phyloP scores from a whole-genome alignment of 92 coral and sea anemone species.

The Phymanthus crucifer region DNA sequence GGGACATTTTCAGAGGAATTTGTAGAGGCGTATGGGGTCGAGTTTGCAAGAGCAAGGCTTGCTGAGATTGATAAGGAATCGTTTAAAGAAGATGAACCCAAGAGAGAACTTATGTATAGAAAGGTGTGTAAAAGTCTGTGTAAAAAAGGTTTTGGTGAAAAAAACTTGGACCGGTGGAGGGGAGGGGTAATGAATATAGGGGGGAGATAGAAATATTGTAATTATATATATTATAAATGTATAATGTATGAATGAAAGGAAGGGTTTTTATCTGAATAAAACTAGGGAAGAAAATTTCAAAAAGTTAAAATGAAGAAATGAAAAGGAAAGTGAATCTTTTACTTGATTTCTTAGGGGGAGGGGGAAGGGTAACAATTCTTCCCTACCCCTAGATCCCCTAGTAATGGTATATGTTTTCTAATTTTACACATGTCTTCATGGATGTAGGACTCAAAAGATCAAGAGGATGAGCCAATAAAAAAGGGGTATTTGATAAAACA shows the following conservation, averaged over 20 bases:
- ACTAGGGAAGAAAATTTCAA: too few relatives aligned
- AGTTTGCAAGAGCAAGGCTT: constrained; percentile 72
- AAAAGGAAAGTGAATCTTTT: too few relatives aligned
- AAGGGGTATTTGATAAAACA: constrained; percentile 79
- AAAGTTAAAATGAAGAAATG: too few relatives aligned
- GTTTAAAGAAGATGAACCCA: constrained; percentile 57
- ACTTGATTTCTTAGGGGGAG: too few relatives aligned
- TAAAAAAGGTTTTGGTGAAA: not conserved
- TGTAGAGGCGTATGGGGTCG: constrained; percentile 85
- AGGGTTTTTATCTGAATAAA: too few relatives aligned
- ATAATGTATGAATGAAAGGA: too few relatives aligned
- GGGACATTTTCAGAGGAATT: constrained; percentile 73
- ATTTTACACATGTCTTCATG: not conserved
- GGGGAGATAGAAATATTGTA: not conserved
- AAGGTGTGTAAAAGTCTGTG: constrained; percentile 21
- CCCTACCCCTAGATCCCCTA: not conserved
- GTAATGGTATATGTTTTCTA: not conserved
- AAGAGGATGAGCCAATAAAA: constrained; percentile 67
- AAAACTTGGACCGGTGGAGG: not conserved
- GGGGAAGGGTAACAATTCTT: not conserved
- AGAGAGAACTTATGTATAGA: constrained; percentile 47
- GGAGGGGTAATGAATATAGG: not conserved
- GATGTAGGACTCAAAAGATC: constrained; percentile 6
- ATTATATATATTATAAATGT: not conserved
- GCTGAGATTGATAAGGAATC: constrained; percentile 76